phyloP scores from a whole-genome alignment of 2,888 invertebrate genomes.

The Rhopalosiphum nymphaeae region DNA sequence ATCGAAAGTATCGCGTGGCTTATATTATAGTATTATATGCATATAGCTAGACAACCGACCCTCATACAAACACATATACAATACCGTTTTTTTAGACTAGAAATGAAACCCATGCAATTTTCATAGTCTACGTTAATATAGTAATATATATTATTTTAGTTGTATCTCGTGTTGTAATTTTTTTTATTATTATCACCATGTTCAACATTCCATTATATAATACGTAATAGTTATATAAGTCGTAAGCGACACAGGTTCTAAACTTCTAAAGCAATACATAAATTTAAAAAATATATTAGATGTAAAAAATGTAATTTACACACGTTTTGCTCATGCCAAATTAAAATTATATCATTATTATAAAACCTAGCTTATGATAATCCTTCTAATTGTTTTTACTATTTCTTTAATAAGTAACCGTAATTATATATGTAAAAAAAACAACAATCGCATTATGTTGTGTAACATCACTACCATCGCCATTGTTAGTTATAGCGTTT shows the following conservation, averaged over 20 bases:
- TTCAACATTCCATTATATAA: too few relatives aligned
- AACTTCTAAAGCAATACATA: not conserved
- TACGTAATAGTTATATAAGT: not conserved
- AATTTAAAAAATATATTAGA: not conserved
- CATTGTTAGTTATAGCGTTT: too few relatives aligned
- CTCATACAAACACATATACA: not conserved
- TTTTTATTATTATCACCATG: not conserved
- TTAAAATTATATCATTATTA: not conserved
- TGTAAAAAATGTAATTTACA: not conserved
- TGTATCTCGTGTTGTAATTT: not conserved
- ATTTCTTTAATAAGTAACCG: not conserved
- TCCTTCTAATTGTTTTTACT: not conserved
- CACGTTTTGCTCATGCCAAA: not conserved
- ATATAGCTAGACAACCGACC: not conserved
- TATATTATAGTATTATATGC: not conserved
- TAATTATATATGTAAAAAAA: not conserved
- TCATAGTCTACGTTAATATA: not conserved
- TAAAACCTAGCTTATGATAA: not conserved
- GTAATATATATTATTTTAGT: not conserved
- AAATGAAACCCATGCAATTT: not conserved
- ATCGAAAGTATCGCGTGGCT: conserved; percentile 5
- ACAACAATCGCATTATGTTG: not conserved
- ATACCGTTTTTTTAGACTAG: not conserved
- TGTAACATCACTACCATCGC: not conserved
- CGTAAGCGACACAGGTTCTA: not conserved